A percentile compares a stretch with the other conserved stretches of the same genome.
phyloP scores from a whole-genome alignment of 1,140 invertebrate species.

The Psilanteris sp. region DNA sequence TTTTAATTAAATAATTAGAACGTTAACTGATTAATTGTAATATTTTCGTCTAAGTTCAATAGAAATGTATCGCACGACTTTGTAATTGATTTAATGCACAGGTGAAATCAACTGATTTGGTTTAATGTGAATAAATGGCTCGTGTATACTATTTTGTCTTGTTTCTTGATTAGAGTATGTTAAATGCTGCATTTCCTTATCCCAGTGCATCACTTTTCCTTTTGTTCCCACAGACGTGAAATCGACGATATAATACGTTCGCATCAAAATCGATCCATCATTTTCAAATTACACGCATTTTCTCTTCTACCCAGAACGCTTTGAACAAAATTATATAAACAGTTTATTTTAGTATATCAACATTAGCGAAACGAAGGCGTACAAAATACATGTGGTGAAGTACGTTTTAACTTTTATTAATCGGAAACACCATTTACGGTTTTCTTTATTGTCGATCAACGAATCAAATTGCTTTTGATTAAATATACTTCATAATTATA shows the following conservation, averaged over 20 bases:
- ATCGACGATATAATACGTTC: slow-evolving; percentile 33
- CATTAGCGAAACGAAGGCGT: slow-evolving; percentile 4
- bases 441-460: too few species aligned
- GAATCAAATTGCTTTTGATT: too few species aligned
- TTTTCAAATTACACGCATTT: slow-evolving; percentile 56
- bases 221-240: slow-evolving; percentile 52
- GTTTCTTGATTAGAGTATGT: slow-evolving; percentile 35
- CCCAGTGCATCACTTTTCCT: slow-evolving; percentile 49
- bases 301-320: slow-evolving; percentile 28
- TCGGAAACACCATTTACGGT: too few species aligned
- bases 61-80: slow-evolving; percentile 18
- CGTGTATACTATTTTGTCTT: slow-evolving; percentile 27
- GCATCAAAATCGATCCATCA: slow-evolving; percentile 51
- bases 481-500: too few species aligned
- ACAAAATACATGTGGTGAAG: slow-evolving; percentile 6
- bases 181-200: slow-evolving; percentile 48
- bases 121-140: slow-evolving; percentile 24
- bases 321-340: slow-evolving; percentile 41
- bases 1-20: background rate
- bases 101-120: slow-evolving; percentile 51
- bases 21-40: slow-evolving; percentile 8
- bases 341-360: slow-evolving; percentile 14
- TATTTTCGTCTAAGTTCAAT: slow-evolving; percentile 1
- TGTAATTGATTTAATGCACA: slow-evolving; percentile 28
- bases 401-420: too few species aligned